These are phyloP conservation scores for Parnassius orleans DNA, from an alignment of 2,888 invertebrate species.

Conservation along the genomic window DNA sequence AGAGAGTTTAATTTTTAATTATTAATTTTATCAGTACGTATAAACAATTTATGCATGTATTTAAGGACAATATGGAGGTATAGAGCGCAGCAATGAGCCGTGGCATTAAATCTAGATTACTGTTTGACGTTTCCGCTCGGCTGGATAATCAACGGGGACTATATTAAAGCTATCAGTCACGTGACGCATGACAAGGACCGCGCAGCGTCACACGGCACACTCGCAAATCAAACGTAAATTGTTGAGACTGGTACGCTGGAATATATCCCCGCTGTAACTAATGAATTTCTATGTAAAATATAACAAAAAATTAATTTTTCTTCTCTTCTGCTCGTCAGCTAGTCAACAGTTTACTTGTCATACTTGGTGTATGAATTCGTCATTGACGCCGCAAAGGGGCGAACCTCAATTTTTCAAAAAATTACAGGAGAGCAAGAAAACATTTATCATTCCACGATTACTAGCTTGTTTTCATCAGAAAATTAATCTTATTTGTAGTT, in stretches of 20 bases:
- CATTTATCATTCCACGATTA: no score
- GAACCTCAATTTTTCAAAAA: no score
- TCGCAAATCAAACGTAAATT: slow-evolving; percentile 58
- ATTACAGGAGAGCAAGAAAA: no score
- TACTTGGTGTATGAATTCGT: no score
- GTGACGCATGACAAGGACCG: slow-evolving; percentile 62
- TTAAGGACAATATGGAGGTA: slow-evolving; percentile 48
- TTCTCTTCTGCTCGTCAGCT: no score
- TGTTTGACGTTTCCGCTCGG: slow-evolving; percentile 70
- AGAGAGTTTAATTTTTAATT: no score
- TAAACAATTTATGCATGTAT: slow-evolving; percentile 39
- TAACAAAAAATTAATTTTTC: no score
- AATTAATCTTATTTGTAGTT: no score
- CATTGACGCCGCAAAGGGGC: no score
- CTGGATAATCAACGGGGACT: slow-evolving; percentile 75
- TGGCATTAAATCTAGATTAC: slow-evolving; percentile 78
- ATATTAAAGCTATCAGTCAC: slow-evolving; percentile 78
- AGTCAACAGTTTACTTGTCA: no score
- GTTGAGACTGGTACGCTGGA: slow-evolving; percentile 30
- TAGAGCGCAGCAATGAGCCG: slow-evolving; percentile 61
- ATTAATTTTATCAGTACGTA: background rate
- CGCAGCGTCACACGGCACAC: slow-evolving; percentile 57
- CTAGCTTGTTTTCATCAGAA: no score
- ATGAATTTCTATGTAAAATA: background rate
- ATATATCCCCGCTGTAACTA: background rate